phyloP scores from a whole-genome alignment of 53 echinoderm and acorn worm genomes.

The Temnopleurus reevesii region DNA sequence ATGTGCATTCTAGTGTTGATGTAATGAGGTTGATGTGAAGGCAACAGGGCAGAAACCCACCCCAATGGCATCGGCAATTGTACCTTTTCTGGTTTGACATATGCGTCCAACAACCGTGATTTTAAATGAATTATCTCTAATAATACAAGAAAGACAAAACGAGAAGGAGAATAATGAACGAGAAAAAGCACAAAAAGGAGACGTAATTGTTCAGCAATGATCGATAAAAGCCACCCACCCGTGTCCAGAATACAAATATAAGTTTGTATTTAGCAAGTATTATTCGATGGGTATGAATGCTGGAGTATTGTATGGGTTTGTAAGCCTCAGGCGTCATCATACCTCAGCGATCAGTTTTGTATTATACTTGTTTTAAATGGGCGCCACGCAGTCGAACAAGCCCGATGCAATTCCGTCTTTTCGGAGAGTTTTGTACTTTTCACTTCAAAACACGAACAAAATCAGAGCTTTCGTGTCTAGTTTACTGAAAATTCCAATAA shows the following conservation, averaged over 20 bases:
- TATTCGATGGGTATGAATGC: neutral
- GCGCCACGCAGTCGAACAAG: neutral
- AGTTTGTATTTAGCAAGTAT: neutral
- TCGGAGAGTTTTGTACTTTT: neutral
- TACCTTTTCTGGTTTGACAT: slow-evolving; percentile 21
- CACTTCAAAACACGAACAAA: too few species aligned
- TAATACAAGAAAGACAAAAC: slow-evolving; percentile 13
- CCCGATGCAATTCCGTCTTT: slow-evolving; percentile 1
- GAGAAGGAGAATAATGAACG: neutral
- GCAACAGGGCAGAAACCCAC: neutral
- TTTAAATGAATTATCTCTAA: slow-evolving; percentile 31
- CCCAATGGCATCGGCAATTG: neutral
- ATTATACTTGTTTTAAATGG: slow-evolving; percentile 45
- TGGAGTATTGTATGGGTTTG: neutral
- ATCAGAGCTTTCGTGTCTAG: slow-evolving; percentile 6
- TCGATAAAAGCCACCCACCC: slow-evolving; percentile 27
- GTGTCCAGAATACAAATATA: slow-evolving; percentile 43
- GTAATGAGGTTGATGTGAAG: slow-evolving; percentile 22
- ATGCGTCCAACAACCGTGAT: neutral
- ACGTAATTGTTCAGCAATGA: slow-evolving; percentile 26
- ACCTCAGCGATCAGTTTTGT: slow-evolving; percentile 8
- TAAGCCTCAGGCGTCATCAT: slow-evolving; percentile 39
- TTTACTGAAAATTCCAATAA: neutral
- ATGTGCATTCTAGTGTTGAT: slow-evolving; percentile 6
- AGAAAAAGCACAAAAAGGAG: slow-evolving; percentile 5